Evolutionary conservation across 2,888 invertebrate genomes (phyloP).

Genomic region (Folsomia candida): DNA sequence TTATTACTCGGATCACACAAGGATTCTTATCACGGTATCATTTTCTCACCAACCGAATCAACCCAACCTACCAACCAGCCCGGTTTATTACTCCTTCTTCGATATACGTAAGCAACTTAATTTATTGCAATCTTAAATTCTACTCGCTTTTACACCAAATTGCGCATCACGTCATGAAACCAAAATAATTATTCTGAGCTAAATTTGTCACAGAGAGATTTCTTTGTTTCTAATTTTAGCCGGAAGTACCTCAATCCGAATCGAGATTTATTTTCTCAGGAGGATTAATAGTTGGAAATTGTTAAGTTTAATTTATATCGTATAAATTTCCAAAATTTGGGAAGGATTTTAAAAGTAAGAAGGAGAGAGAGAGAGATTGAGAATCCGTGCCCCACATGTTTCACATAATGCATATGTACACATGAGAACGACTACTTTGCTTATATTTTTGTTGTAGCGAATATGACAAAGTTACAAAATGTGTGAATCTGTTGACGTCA

Average conservation of each 20-base stretch:
- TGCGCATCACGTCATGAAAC: neutral
- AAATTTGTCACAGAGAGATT: no score
- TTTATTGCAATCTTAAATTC: neutral
- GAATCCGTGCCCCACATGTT: no score
- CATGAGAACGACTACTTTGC: neutral
- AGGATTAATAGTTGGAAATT: no score
- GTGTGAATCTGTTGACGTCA: slow-evolving; percentile 39
- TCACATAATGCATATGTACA: no score
- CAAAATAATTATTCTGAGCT: neutral
- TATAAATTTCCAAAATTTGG: no score
- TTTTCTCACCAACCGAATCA: no score
- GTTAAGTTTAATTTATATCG: no score
- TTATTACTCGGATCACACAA: neutral
- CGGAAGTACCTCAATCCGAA: neutral
- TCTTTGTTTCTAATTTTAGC: neutral
- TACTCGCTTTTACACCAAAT: neutral
- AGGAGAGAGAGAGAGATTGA: no score
- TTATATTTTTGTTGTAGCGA: slow-evolving; percentile 12
- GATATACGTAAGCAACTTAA: neutral
- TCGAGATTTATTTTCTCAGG: no score
- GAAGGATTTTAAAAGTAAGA: no score
- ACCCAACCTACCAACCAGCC: no score
- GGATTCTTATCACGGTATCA: neutral
- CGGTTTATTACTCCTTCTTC: neutral
- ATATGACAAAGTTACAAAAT: slow-evolving; percentile 35